phyloP scores from a whole-genome alignment of 2,888 invertebrate genomes.

The Chironomus tentans region DNA sequence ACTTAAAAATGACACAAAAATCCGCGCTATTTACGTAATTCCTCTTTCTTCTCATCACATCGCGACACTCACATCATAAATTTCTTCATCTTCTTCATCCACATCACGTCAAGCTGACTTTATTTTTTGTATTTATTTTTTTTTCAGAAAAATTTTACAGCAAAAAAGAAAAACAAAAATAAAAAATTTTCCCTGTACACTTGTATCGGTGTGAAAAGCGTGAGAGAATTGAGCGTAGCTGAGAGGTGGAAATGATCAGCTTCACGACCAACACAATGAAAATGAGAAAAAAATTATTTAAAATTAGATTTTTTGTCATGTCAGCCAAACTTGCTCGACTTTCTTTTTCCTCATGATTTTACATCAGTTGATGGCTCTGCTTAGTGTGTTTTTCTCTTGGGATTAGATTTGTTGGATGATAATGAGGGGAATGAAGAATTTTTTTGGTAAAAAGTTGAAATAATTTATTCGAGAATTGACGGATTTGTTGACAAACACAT shows the following conservation, averaged over 20 bases:
- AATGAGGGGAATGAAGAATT: too few species aligned
- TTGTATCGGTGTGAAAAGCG: background rate
- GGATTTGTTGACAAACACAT: too few species aligned
- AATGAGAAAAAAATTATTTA: background rate
- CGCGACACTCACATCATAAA: slow-evolving; percentile 11
- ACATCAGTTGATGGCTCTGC: too few species aligned
- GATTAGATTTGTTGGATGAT: too few species aligned
- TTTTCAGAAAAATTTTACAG: background rate
- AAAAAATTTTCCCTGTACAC: background rate
- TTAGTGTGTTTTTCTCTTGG: too few species aligned
- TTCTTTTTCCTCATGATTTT: background rate
- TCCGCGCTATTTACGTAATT: slow-evolving; percentile 17
- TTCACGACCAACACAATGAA: background rate
- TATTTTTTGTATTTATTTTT: background rate
- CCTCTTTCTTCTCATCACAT: background rate
- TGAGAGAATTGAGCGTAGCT: background rate
- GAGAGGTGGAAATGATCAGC: background rate
- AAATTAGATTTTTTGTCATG: background rate
- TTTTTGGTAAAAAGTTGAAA: too few species aligned
- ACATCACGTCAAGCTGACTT: background rate
- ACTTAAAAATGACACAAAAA: background rate
- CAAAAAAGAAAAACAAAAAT: background rate
- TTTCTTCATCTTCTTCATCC: background rate
- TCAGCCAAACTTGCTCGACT: background rate
- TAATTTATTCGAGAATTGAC: too few species aligned